These are phyloP conservation scores for Zosterops lateralis DNA, from an alignment of 2,113 vertebrate species.

Conservation along the genomic window DNA sequence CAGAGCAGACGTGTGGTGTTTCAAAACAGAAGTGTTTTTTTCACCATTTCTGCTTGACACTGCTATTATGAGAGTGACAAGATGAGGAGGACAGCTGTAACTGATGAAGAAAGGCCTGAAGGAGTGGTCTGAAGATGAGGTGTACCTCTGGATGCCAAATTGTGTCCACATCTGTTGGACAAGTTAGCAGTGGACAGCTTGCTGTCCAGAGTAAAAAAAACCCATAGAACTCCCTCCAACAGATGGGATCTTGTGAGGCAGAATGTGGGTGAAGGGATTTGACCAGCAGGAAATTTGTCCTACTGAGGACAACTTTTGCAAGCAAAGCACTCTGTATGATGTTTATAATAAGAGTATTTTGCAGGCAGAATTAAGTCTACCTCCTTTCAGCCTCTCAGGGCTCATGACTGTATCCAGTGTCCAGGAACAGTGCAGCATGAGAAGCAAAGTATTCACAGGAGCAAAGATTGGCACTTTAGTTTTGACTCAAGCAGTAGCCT, in stretches of 20 bases:
- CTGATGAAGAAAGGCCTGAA: neutral
- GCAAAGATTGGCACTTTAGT: neutral
- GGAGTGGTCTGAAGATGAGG: neutral
- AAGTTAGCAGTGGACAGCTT: neutral
- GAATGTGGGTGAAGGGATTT: neutral
- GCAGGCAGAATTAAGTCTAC: neutral
- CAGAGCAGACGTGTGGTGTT: neutral
- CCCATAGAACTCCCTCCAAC: neutral
- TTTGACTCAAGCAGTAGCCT: neutral
- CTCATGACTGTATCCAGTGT: neutral
- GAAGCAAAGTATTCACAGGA: neutral
- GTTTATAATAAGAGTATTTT: neutral
- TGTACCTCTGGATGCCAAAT: neutral
- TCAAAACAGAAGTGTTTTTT: neutral
- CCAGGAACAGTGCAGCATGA: neutral
- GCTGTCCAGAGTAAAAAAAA: neutral
- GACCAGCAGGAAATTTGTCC: neutral
- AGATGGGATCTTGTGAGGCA: neutral
- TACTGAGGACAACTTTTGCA: neutral
- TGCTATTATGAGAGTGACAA: neutral
- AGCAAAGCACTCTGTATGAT: neutral
- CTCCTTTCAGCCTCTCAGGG: neutral
- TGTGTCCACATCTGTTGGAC: neutral
- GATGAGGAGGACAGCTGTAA: neutral
- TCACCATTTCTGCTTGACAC: neutral